Base-by-base conservation (phyloP, 2,797 vertebrate genomes). In the Tachyglossus aculeatus region DNA sequence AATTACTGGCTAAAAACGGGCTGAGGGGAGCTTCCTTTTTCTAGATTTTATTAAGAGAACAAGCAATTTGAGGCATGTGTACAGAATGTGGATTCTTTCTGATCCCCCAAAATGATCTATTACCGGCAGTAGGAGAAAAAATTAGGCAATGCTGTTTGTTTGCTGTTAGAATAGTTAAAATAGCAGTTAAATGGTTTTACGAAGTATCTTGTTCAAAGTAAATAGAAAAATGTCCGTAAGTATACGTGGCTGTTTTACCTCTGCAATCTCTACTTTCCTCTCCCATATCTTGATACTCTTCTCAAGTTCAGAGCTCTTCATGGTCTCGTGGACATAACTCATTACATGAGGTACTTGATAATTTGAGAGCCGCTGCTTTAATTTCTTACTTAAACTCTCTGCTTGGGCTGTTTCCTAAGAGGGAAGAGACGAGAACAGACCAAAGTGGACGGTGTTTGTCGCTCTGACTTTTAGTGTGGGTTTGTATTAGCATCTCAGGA, bases 191-290 rank as follows among this genome's bases (percentile, higher is more conserved):
- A 38, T n/a, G n/a, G n/a, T n/a, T n/a, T n/a, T n/a, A n/a, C n/a
- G n/a, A n/a, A n/a, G n/a, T n/a, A n/a, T n/a, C n/a, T n/a, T n/a
- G n/a, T n/a, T n/a, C n/a, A n/a, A n/a, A n/a, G n/a, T n/a, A n/a
- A n/a, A n/a, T n/a, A n/a, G n/a, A n/a, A n/a, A n/a, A 13, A 25
- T 31, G 18, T 29, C 47, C 21, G 14, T n/a, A 21, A 38, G 22
- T n/a, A n/a, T n/a, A 29, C n/a, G n/a, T n/a, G n/a, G n/a, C 1
- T 18, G 11, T 15, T 54, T 77, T 31, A 95, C 95, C 92, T 94
- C 75, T 2, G 90, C 87, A 2, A 94, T 90, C 22, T 92, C 91
- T 40, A 92, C 91, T 67, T 93, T 95, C 67, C 92, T 91, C 64
- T 94, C 89, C 93, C 93, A 94, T 45, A 75, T 60, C 62, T 59